A percentile compares a stretch with the other conserved stretches of the same genome.
Evolutionary conservation across 1,140 invertebrate genomes (phyloP).

Genomic region (Ostrea denselamellosa): DNA sequence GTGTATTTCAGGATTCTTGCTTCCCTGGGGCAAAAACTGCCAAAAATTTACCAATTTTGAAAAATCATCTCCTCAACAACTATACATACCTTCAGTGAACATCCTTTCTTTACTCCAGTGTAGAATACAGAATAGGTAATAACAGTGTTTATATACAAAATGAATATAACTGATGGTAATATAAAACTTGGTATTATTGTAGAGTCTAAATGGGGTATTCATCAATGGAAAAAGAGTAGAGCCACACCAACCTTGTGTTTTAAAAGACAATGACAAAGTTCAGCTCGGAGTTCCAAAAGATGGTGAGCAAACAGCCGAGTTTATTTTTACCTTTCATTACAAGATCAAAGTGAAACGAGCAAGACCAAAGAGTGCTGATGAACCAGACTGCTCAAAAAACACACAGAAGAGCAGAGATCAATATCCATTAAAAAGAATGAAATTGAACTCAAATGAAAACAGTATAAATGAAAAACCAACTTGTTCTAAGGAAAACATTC

Average conservation of each 20-base stretch:
- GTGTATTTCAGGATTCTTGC: too few species aligned
- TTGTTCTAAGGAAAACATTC: conserved; percentile 31
- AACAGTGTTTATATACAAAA: too few species aligned
- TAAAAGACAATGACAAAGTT: conserved; percentile 72
- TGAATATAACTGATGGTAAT: background rate
- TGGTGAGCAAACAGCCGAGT: conserved; percentile 64
- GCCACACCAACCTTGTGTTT: conserved; percentile 51
- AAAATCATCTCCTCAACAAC: too few species aligned
- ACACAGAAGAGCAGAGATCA: conserved; percentile 39
- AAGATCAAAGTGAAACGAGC: conserved; percentile 64
- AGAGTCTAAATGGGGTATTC: conserved; percentile 77
- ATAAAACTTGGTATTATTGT: conserved; percentile 61
- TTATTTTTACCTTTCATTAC: conserved; percentile 70
- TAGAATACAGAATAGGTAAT: too few species aligned
- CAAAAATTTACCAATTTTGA: too few species aligned
- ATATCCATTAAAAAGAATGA: conserved; percentile 52
- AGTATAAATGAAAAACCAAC: background rate
- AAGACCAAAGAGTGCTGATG: conserved; percentile 53
- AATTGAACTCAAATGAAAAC: conserved; percentile 32
- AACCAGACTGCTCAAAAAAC: conserved; percentile 36
- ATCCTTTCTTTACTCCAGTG: too few species aligned
- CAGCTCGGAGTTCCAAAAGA: conserved; percentile 69
- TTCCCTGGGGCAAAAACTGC: too few species aligned
- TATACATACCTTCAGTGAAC: too few species aligned
- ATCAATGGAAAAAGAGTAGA: conserved; percentile 72